A percentile compares a stretch with the other conserved stretches of the same genome.
Evolutionary conservation across 2,797 vertebrate species (phyloP).

Genomic region (Hylomyscus alleni): DNA sequence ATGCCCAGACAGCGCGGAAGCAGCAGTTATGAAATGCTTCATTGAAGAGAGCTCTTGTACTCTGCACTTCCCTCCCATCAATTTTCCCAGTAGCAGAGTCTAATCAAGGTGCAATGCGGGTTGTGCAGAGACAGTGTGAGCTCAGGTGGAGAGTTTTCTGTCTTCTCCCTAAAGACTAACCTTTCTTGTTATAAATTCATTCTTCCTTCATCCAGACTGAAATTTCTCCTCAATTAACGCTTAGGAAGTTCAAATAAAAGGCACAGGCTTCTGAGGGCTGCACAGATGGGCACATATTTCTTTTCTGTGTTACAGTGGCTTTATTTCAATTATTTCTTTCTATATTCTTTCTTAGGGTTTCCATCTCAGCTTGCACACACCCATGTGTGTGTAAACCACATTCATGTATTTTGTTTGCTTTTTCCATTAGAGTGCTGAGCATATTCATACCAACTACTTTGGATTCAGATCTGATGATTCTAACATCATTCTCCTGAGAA

Average conservation of each 20-base stretch:
- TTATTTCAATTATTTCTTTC: background rate
- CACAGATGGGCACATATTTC: accelerated
- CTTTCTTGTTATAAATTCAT: background rate
- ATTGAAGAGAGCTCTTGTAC: constrained; percentile 48
- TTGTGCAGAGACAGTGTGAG: background rate
- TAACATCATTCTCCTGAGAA: background rate
- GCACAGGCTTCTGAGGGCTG: accelerated
- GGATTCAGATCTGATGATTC: background rate
- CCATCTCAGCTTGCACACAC: background rate
- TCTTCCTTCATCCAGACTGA: background rate
- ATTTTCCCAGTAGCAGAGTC: constrained; percentile 54
- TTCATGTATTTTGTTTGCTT: background rate
- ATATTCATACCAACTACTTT: background rate
- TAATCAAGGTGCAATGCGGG: constrained; percentile 17
- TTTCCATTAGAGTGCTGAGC: background rate
- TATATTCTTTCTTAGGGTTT: background rate
- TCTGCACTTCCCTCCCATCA: constrained; percentile 55
- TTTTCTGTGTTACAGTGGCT: background rate
- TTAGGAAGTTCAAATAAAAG: background rate
- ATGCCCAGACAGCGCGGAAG: constrained; percentile 42
- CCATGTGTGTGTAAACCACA: background rate
- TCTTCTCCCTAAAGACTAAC: background rate
- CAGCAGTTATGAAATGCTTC: constrained; percentile 76
- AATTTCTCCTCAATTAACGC: background rate
- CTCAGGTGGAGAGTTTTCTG: accelerated